These are phyloP conservation scores for Miniopterus natalensis DNA, from an alignment of 2,113 vertebrate genomes.

Conservation along the genomic window DNA sequence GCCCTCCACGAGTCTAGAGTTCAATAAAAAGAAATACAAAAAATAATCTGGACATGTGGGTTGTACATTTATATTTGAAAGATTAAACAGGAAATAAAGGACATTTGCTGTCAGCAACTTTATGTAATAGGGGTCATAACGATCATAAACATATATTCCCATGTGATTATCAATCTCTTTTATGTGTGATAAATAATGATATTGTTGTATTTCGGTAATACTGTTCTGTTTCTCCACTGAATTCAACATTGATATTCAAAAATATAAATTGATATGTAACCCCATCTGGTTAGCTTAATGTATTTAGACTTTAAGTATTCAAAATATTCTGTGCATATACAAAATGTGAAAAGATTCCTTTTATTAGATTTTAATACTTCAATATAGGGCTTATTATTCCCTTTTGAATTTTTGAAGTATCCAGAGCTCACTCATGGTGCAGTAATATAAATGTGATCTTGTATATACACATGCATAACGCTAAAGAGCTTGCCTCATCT, in stretches of 20 bases:
- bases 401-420: background rate
- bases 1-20: background rate
- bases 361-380: constrained; percentile 55
- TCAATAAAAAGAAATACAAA: background rate
- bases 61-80: background rate
- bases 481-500: background rate
- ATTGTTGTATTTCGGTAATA: background rate
- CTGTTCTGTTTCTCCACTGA: background rate
- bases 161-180: background rate
- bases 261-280: background rate
- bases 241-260: constrained; percentile 6
- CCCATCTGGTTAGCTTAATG: background rate
- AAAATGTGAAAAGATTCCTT: constrained; percentile 32
- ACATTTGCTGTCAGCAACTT: background rate
- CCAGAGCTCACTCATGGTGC: background rate
- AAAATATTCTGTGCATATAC: constrained; percentile 16
- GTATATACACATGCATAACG: background rate
- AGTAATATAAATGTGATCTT: background rate
- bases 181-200: background rate
- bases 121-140: background rate
- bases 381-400: background rate
- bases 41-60: background rate
- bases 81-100: background rate
- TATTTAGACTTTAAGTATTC: background rate
- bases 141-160: background rate